phyloP scores from a whole-genome alignment of 2,888 invertebrate species.

The Cryptocheilus praepositus region DNA sequence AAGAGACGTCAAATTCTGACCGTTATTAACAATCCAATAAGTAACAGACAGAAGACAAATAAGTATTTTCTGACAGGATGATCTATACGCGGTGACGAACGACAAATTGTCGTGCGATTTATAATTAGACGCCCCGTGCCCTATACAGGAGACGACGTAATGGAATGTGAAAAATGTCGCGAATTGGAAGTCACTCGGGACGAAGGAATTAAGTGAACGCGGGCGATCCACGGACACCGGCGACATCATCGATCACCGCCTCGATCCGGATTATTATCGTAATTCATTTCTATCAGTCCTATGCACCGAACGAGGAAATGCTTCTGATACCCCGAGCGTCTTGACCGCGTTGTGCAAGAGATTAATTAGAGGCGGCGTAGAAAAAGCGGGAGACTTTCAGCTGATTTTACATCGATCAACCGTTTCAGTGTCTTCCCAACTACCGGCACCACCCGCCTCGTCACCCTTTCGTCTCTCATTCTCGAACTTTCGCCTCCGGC shows the following conservation, averaged over 20 bases:
- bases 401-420: constrained; percentile 47
- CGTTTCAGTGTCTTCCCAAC: constrained; percentile 1
- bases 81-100: not conserved
- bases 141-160: too few species aligned
- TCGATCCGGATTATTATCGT: constrained; percentile 35
- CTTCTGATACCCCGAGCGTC: constrained; percentile 39
- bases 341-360: constrained; percentile 54
- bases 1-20: not conserved
- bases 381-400: constrained; percentile 57
- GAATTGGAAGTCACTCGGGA: constrained; percentile 40
- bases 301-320: constrained; percentile 24
- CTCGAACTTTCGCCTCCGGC: too few species aligned
- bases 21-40: not conserved
- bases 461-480: not conserved
- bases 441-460: constrained; percentile 16
- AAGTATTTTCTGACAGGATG: too few species aligned
- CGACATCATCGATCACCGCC: constrained; percentile 33
- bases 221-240: constrained; percentile 14
- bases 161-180: constrained; percentile 11
- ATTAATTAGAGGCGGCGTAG: constrained; percentile 59
- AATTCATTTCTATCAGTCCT: constrained; percentile 30
- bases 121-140: not conserved
- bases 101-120: not conserved
- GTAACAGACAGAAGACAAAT: too few species aligned
- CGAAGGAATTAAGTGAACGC: constrained; percentile 16